Percentiles rank a stretch among this genome's conserved stretches.
phyloP scores from a whole-genome alignment of 2,797 vertebrate species.

The Pseudopleuronectes americanus region DNA sequence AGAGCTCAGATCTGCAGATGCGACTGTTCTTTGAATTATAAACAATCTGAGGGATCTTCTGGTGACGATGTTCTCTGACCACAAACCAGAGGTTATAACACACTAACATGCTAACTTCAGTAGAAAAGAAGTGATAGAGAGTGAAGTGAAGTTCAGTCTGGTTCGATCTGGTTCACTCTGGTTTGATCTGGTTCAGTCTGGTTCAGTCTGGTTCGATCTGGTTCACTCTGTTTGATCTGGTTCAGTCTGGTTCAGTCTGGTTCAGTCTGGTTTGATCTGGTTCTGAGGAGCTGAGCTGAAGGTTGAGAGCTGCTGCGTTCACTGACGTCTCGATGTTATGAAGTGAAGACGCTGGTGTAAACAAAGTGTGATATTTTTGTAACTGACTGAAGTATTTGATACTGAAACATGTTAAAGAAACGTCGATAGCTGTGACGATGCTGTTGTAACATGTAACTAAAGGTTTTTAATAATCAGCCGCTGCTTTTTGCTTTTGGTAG shows the following conservation, averaged over 20 bases:
- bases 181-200: background rate
- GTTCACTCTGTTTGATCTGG: background rate
- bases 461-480: slow-evolving; percentile 61
- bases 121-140: background rate
- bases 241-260: background rate
- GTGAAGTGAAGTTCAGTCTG: no score
- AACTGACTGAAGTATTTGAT: slow-evolving; percentile 73
- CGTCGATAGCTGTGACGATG: slow-evolving; percentile 49
- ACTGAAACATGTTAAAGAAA: slow-evolving; percentile 62
- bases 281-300: no score
- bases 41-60: no score
- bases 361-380: slow-evolving; percentile 62
- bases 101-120: background rate
- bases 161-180: background rate
- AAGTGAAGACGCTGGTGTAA: background rate
- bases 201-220: no score
- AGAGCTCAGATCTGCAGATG: no score
- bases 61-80: background rate
- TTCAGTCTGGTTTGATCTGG: background rate
- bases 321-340: background rate
- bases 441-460: slow-evolving; percentile 48
- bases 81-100: background rate
- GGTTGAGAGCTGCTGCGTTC: slow-evolving; percentile 39
- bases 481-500: slow-evolving; percentile 53
- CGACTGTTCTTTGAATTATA: no score